Conservation (phyloP, 2,113 vertebrate genomes). For the Mus spicilegus region DNA sequence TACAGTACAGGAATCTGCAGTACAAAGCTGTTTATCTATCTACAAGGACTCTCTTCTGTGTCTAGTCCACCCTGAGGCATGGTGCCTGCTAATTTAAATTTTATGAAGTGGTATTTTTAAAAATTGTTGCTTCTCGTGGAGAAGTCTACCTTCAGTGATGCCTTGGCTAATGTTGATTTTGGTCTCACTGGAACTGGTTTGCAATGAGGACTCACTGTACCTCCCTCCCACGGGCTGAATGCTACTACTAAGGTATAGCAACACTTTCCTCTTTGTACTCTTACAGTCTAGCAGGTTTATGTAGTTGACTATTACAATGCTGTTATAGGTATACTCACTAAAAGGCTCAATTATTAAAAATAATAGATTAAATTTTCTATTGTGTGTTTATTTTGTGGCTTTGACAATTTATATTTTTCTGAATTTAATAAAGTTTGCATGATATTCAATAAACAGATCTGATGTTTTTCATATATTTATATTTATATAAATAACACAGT, state of each 20-base stretch:
- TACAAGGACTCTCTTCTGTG: accelerated
- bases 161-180: neutral
- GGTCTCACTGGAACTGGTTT: neutral
- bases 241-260: neutral
- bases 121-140: neutral
- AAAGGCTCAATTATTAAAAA: neutral
- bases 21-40: neutral
- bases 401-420: neutral
- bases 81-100: neutral
- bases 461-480: neutral
- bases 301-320: neutral
- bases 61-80: neutral
- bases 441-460: neutral
- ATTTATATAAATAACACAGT: neutral
- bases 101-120: neutral
- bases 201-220: no score
- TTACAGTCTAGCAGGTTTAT: neutral
- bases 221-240: neutral
- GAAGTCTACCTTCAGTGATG: neutral
- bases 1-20: neutral
- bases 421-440: neutral
- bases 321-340: neutral
- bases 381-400: neutral
- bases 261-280: neutral
- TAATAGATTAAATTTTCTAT: neutral